Evolutionary conservation across 2,888 invertebrate genomes (phyloP).

Genomic region (Halictus quadricinctus): DNA sequence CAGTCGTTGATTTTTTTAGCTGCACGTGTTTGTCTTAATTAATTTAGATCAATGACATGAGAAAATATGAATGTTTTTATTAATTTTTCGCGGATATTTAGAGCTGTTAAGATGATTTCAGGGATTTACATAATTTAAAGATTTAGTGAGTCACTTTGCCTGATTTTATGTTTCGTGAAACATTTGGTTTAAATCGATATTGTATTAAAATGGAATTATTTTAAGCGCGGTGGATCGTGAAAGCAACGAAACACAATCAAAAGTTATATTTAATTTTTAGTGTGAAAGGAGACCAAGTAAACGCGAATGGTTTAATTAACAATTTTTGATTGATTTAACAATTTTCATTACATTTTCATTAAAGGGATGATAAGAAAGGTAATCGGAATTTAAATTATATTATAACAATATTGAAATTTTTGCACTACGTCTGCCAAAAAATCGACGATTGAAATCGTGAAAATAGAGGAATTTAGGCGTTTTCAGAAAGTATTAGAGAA

Average conservation of each 20-base stretch:
- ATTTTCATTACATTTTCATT: neutral
- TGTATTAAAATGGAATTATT: constrained; percentile 13
- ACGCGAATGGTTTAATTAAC: neutral
- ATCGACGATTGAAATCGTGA: neutral
- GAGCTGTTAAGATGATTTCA: neutral
- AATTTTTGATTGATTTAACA: no score
- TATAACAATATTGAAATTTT: neutral
- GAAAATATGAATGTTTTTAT: neutral
- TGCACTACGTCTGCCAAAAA: neutral
- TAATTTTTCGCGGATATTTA: neutral
- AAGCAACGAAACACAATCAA: no score
- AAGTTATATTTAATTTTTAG: neutral
- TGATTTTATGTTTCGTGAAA: constrained; percentile 2
- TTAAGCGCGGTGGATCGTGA: neutral
- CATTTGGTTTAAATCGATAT: neutral
- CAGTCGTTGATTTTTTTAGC: neutral
- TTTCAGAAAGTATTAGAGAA: neutral
- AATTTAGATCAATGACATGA: neutral
- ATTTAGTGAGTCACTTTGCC: neutral
- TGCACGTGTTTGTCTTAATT: neutral
- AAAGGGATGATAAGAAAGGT: neutral
- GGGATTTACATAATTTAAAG: neutral
- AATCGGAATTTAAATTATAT: neutral
- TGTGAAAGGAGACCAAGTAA: neutral
- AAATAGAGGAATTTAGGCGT: no score